Evolutionary conservation across 2,113 vertebrate genomes (phyloP), one percentile per base, ranked within the genome.

Genomic region (Lates calcarifer): DNA sequence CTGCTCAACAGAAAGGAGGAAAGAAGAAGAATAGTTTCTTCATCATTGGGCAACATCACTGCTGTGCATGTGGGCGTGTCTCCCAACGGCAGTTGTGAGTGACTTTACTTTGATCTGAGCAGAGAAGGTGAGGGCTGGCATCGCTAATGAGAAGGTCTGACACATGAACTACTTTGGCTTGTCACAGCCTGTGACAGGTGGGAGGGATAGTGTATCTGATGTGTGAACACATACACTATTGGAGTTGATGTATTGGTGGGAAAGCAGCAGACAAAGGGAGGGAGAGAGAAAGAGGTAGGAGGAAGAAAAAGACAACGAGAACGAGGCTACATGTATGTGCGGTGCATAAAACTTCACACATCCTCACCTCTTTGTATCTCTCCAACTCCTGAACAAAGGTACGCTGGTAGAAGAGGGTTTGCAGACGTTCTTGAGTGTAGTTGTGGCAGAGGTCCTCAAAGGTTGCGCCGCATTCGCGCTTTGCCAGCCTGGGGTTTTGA

Each of bases 401-500:
- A 33, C 96, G 95, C 87, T 99, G 96, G 10, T 99, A 96, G 91
- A 98, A 99, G 8, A 99, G 97, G 0, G 90, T 92, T 93, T 99
- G 98, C 85, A 99, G 94, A 20, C 98, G 96, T 69, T 99, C 98
- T 89, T 99, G 98, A 47, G 96, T 87, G 0, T 99, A 99, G 94
- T 99, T 99, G 87, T 99, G 97, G 91, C 97, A 99, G 4, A 99
- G 96, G 91, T 99, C 98, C 86, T 99, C 97, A 0, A 99, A 99
- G 74, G 96, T 97, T 84, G 96, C 96, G 0, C 96, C 96, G 0
- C 96, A 95, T 62, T 95, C 94, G 0, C 93, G 94, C 61, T 96
- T 96, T 0, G 92, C 93, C 93, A 96, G 94, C 85, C 96, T 95
- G 0, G 98, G 98, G 94, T 99, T 99, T 91, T 99, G 98, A 4